A percentile compares a stretch with the other conserved stretches of the same genome.
These are phyloP conservation scores for Petrocephalus zakoni DNA, from an alignment of 2,113 vertebrate genomes.

Conservation along the genomic window DNA sequence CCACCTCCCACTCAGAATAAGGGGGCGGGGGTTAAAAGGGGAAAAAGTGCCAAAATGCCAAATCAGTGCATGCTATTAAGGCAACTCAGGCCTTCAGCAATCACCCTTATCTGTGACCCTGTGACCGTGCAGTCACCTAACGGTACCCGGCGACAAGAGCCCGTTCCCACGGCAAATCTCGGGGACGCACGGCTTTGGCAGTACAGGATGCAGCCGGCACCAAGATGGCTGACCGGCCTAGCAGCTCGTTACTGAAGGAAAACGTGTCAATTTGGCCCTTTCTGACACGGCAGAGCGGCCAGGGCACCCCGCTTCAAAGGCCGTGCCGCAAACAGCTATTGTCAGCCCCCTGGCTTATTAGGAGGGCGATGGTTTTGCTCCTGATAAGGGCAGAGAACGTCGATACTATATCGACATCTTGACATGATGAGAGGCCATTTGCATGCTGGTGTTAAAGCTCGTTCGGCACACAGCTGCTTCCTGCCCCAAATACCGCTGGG, in stretches of 20 bases:
- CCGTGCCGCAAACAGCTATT: constrained; percentile 21
- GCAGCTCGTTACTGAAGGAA: neutral
- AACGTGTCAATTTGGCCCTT: constrained; percentile 10
- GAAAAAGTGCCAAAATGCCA: neutral
- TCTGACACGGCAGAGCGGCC: neutral
- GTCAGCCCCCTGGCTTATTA: constrained; percentile 28
- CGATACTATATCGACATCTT: constrained; percentile 34
- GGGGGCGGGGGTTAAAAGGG: constrained; percentile 40
- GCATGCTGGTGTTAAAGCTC: neutral
- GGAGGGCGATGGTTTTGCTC: constrained; percentile 23
- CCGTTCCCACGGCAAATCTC: no score
- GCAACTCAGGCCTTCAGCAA: neutral
- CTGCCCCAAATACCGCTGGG: neutral
- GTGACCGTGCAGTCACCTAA: neutral
- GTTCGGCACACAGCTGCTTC: neutral
- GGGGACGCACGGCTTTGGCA: neutral
- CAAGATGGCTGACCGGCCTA: neutral
- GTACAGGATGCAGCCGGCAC: neutral
- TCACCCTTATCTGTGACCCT: neutral
- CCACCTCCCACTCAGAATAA: constrained; percentile 45
- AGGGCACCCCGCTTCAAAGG: neutral
- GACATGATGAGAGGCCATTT: neutral
- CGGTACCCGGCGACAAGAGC: neutral
- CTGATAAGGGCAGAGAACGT: constrained; percentile 24
- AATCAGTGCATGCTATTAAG: neutral